These are phyloP conservation scores for Camptogramma bilineatum DNA, from an alignment of 2,888 invertebrate species.

Conservation along the genomic window DNA sequence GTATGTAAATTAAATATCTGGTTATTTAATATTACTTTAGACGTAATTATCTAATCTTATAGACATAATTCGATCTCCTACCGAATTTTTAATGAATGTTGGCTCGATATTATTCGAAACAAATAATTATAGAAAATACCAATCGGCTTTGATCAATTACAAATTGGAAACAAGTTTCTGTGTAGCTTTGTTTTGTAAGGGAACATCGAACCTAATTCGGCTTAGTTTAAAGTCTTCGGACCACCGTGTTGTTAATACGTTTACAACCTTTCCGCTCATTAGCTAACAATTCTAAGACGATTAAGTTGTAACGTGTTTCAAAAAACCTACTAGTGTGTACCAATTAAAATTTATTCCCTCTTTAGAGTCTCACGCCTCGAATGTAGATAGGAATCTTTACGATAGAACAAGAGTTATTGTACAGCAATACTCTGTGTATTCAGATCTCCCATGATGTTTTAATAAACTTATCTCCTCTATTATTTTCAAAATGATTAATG, in stretches of 20 bases:
- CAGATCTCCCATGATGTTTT: conserved; percentile 44
- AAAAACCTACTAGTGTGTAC: conserved; percentile 70
- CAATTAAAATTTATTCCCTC: conserved; percentile 77
- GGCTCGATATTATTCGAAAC: conserved; percentile 38
- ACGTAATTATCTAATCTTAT: conserved; percentile 53
- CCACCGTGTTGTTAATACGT: conserved; percentile 74
- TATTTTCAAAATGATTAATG: conserved; percentile 69
- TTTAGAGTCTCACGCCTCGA: conserved; percentile 71
- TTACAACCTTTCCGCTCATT: conserved; percentile 82
- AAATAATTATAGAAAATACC: conserved; percentile 51
- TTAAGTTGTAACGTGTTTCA: conserved; percentile 79
- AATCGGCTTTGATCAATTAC: conserved; percentile 51
- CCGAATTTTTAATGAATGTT: conserved; percentile 38
- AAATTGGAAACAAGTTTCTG: conserved; percentile 36
- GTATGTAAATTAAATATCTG: conserved; percentile 55
- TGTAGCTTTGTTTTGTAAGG: conserved; percentile 37
- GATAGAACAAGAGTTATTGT: conserved; percentile 65
- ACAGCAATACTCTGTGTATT: conserved; percentile 61
- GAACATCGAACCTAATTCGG: conserved; percentile 33
- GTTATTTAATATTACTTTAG: conserved; percentile 53
- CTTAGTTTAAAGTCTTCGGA: conserved; percentile 45
- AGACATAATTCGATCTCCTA: conserved; percentile 48
- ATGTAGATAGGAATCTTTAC: conserved; percentile 70
- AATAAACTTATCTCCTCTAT: conserved; percentile 54
- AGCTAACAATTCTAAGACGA: conserved; percentile 74